Evolutionary conservation across 1,140 invertebrate genomes (phyloP), one percentile per base, ranked within the genome.

Genomic region (Neodiprion pinetum): DNA sequence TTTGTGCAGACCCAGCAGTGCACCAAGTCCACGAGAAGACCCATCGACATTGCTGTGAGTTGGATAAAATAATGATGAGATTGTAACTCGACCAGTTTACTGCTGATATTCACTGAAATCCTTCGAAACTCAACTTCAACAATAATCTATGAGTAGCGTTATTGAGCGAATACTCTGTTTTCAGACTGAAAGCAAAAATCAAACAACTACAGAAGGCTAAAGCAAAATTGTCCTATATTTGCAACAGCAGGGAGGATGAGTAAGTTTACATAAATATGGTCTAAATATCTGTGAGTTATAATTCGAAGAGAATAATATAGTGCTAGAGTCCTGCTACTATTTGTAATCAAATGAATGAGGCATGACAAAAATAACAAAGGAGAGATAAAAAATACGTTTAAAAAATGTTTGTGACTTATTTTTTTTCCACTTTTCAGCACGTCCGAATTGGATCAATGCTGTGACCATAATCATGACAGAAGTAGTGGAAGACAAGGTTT

Each of bases 1-100:
- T 11, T 65, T 74, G 70, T 81, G 71, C 65, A 73, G 49, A 72
- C 72, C 72, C 21, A 79, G 75, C 9, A 79, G 73, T 53, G 75
- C 50, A 53, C 72, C 79, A 40, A 72, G 77, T n/a, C 65, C 72
- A 67, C 70, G 74, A 69, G 75, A 78, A 9, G 71, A 74, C 73
- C 50, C 74, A 49, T 72, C 77, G 50, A 76, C 74, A 53, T 78
- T 79, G 23, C 71, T 83, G 83, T 82, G 68, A 80, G 78, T 79
- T 71, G 49, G 61, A 66, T 69, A 9, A 69, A 72, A 50, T 14
- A 12, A 40, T 65, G 17, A 65, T 14, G 17, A 65, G 2, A 21
- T 65, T 65, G 28, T 40, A 40, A 40, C 28, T 40, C 28, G 28
- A 40, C 5, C 28, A 40, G 28, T 40, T 40, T 2, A 1, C 61